Conservation (phyloP, 35 echinoderm and acorn worm species). For the Patiria miniata region DNA sequence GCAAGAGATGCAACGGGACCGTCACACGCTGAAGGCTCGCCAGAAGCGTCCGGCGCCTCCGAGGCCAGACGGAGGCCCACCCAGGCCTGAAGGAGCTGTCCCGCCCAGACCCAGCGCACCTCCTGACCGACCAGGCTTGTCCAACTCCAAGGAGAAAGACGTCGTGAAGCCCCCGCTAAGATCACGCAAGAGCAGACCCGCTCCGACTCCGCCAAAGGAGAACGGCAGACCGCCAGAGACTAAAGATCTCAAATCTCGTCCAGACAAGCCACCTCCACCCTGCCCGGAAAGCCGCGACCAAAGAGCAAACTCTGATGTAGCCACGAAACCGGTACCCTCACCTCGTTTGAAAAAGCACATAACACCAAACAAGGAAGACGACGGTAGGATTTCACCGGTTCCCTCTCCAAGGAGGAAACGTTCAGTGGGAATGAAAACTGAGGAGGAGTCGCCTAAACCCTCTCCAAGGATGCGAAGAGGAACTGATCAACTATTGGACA, state of each 20-base stretch:
- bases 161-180: conserved; percentile 30
- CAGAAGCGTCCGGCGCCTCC: conserved; percentile 40
- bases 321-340: conserved; percentile 22
- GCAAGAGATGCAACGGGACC: conserved; percentile 76
- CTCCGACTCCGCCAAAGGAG: conserved; percentile 6
- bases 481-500: background rate
- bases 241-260: conserved; percentile 4
- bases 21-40: conserved; percentile 71
- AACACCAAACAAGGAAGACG: background rate
- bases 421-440: background rate
- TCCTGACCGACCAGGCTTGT: background rate
- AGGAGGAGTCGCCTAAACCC: background rate
- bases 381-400: conserved; percentile 1
- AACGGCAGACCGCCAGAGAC: background rate
- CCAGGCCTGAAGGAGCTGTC: background rate
- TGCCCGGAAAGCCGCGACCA: background rate
- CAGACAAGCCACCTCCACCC: conserved; percentile 18
- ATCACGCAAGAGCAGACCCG: conserved; percentile 60
- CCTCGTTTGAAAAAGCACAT: conserved; percentile 22
- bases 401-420: background rate
- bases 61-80: background rate
- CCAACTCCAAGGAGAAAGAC: too few relatives aligned
- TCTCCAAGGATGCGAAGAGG: conserved; percentile 11
- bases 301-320: background rate
- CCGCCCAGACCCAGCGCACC: background rate